These are phyloP conservation scores for Gymnocheta viridis DNA, from an alignment of 2,888 invertebrate species.

Conservation along the genomic window DNA sequence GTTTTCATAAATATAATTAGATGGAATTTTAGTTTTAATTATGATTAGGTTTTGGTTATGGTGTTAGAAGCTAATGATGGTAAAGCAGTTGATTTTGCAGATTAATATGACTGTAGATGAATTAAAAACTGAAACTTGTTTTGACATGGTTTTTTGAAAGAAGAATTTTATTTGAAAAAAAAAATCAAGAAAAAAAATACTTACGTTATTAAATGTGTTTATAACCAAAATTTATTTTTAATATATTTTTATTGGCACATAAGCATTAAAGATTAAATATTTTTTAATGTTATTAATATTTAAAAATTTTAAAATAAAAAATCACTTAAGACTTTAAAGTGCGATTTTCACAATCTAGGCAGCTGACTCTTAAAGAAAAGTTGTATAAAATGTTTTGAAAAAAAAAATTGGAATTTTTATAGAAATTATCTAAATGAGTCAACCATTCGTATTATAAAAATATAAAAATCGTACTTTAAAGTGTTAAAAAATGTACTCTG, in stretches of 20 bases:
- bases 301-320: neutral
- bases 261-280: neutral
- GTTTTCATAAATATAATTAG: slow-evolving; percentile 69
- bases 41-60: slow-evolving; percentile 62
- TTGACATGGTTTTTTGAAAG: slow-evolving; percentile 23
- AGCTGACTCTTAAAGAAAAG: too few species aligned
- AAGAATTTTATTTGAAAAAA: neutral
- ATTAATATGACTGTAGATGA: neutral
- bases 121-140: slow-evolving; percentile 30
- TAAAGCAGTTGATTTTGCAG: neutral
- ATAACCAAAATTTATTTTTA: neutral
- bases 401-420: too few species aligned
- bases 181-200: neutral
- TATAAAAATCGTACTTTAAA: too few species aligned
- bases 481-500: too few species aligned
- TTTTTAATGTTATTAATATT: neutral
- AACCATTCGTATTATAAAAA: too few species aligned
- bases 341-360: neutral
- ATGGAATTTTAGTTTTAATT: slow-evolving; percentile 68
- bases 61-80: slow-evolving; percentile 11
- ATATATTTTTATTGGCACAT: neutral
- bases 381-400: too few species aligned
- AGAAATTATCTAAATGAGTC: too few species aligned
- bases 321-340: neutral
- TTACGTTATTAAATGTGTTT: neutral